These are phyloP conservation scores for Carlito syrichta DNA, from an alignment of 2,113 vertebrate genomes.

Conservation along the genomic window DNA sequence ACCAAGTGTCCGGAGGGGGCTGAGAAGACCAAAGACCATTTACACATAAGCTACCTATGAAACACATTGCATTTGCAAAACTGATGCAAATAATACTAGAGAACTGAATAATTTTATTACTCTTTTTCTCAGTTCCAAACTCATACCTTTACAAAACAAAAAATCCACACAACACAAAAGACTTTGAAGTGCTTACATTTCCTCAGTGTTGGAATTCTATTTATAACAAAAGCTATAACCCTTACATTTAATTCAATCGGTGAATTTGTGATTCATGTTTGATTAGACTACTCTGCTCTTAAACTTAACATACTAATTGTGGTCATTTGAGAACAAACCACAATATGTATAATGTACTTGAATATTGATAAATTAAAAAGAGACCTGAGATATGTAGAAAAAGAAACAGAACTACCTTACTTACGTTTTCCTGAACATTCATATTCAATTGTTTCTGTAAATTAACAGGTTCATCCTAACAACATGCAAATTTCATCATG, in stretches of 20 bases:
- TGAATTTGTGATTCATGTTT: slow-evolving; percentile 26
- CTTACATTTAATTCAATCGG: slow-evolving; percentile 4
- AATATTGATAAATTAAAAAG: not conserved
- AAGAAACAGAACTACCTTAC: not conserved
- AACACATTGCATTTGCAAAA: not conserved
- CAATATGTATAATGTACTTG: not conserved
- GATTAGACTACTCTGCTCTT: not conserved
- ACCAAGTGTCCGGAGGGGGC: not conserved
- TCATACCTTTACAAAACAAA: slow-evolving; percentile 4
- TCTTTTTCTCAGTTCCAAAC: not conserved
- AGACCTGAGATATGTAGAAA: not conserved
- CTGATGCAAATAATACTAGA: not conserved
- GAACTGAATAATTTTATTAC: not conserved
- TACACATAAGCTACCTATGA: not conserved
- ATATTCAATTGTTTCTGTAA: not conserved
- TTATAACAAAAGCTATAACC: not conserved
- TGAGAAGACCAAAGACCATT: not conserved
- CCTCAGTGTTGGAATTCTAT: not conserved
- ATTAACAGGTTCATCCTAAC: not conserved
- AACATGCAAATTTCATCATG: not conserved
- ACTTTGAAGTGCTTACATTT: not conserved
- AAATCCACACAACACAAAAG: not conserved
- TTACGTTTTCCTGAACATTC: not conserved
- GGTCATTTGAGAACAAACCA: not conserved
- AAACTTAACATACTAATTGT: not conserved